phyloP scores from a whole-genome alignment of 2,113 vertebrate species.

The Calypte anna region DNA sequence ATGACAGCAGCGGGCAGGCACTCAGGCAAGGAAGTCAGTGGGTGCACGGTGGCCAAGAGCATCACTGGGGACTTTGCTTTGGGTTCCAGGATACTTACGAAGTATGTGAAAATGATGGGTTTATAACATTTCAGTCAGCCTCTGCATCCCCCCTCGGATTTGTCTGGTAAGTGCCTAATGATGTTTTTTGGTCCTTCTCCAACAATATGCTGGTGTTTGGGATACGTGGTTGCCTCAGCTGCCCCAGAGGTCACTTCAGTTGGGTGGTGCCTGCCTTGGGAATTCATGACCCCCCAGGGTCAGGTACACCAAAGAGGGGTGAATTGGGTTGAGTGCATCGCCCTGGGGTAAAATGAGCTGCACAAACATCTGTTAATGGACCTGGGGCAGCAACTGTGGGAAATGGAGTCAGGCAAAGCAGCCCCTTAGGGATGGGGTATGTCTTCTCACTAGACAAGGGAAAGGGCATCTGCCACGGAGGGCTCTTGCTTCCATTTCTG shows the following conservation, averaged over 20 bases:
- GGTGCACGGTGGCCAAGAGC: fast-evolving
- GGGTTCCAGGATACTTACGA: fast-evolving
- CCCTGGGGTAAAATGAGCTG: not conserved
- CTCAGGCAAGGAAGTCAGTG: fast-evolving
- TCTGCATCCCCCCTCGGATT: fast-evolving
- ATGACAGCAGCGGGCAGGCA: fast-evolving
- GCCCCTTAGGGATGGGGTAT: too few species aligned
- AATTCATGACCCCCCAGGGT: not conserved
- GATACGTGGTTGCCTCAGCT: not conserved
- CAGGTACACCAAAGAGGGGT: not conserved
- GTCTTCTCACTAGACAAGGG: not conserved
- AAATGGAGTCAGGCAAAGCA: not conserved
- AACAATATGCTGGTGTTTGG: not conserved
- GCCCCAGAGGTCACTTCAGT: not conserved
- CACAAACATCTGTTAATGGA: not conserved
- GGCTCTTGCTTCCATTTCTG: not conserved
- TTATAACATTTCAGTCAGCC: not conserved
- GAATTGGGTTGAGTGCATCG: not conserved
- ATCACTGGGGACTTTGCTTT: not conserved
- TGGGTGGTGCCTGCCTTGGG: not conserved
- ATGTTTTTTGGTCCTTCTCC: not conserved
- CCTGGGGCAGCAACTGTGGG: not conserved
- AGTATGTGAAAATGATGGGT: not conserved
- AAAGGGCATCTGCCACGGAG: not conserved
- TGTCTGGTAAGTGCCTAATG: not conserved